A percentile compares a stretch with the other conserved stretches of the same genome.
Conservation (phyloP, 2,113 vertebrate species). For the Notarius lentiginosus region DNA sequence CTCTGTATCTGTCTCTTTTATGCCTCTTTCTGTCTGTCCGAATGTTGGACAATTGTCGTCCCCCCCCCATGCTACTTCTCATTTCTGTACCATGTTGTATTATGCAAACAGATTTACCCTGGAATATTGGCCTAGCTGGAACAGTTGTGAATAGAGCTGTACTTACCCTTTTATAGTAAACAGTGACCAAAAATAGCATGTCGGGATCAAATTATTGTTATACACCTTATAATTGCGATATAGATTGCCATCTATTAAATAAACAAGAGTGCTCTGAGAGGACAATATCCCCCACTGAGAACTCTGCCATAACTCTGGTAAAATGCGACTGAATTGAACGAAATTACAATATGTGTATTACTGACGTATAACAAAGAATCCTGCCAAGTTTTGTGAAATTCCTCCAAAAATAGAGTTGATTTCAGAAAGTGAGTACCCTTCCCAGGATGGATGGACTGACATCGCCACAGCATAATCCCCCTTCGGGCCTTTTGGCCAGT, state of each 20-base stretch:
- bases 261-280: not conserved
- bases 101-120: not conserved
- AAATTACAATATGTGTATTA: too few relatives aligned
- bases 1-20: constrained; percentile 1
- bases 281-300: too few relatives aligned
- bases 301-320: too few relatives aligned
- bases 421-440: too few relatives aligned
- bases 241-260: not conserved
- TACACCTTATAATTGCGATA: not conserved
- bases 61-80: not conserved
- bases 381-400: too few relatives aligned
- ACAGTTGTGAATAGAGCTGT: not conserved
- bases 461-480: too few relatives aligned
- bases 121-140: not conserved
- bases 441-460: too few relatives aligned
- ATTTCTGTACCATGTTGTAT: not conserved
- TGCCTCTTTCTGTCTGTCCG: constrained; percentile 32
- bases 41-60: not conserved
- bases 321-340: too few relatives aligned
- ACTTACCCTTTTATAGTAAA: not conserved
- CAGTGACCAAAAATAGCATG: not conserved
- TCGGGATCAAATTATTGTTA: not conserved
- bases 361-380: too few relatives aligned
- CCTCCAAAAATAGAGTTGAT: too few relatives aligned
- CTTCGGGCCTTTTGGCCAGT: too few relatives aligned